Conservation (phyloP, 2,888 invertebrate species). For the Erebia epiphron region DNA sequence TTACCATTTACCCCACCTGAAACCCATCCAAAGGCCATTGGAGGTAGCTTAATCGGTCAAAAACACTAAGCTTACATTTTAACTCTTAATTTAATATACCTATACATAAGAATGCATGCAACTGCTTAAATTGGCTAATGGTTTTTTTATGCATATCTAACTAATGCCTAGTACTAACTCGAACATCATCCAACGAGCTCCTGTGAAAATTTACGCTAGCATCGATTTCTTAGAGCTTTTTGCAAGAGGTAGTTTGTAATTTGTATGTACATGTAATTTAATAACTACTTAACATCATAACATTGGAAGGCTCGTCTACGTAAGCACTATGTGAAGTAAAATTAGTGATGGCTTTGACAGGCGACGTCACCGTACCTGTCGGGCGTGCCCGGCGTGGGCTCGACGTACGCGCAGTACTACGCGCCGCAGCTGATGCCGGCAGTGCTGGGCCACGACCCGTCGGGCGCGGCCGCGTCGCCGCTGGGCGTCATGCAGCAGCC, state of each 20-base stretch:
- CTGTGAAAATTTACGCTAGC: conserved; percentile 38
- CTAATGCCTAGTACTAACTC: conserved; percentile 45
- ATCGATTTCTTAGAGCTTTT: conserved; percentile 23
- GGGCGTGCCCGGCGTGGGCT: conserved; percentile 94
- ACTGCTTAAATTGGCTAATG: conserved; percentile 62
- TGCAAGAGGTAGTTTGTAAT: conserved; percentile 2
- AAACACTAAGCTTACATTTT: conserved; percentile 64
- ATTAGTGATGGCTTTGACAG: conserved; percentile 68
- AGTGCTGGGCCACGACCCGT: conserved; percentile 94
- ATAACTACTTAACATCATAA: conserved; percentile 8
- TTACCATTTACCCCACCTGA: conserved; percentile 39
- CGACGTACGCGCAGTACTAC: conserved; percentile 96
- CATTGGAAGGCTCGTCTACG: not conserved
- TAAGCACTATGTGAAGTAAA: not conserved
- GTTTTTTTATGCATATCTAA: conserved; percentile 24
- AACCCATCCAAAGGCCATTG: conserved; percentile 67
- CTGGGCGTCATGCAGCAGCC: conserved; percentile 93
- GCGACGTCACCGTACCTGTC: conserved; percentile 96
- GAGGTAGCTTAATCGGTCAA: conserved; percentile 64
- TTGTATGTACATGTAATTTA: not conserved
- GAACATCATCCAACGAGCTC: conserved; percentile 16
- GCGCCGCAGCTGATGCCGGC: conserved; percentile 95
- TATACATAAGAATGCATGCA: conserved; percentile 64
- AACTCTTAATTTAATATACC: conserved; percentile 50
- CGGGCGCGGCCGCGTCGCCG: conserved; percentile 89